Base-by-base conservation (phyloP, 2,888 invertebrate genomes). In the Polietes domitor region DNA sequence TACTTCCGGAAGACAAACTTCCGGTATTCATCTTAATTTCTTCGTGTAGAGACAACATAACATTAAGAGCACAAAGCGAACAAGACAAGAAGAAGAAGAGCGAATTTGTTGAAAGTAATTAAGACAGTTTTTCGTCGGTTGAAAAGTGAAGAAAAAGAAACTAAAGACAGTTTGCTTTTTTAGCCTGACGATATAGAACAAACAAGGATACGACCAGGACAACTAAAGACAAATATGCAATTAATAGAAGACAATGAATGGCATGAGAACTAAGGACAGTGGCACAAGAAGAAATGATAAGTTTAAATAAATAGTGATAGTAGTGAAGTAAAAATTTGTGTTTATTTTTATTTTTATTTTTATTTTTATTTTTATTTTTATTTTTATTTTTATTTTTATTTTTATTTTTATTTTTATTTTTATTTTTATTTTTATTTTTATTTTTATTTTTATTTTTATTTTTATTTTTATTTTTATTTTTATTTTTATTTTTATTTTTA, bases 101-200 rank as follows among this genome's bases (percentile, higher is more conserved):
- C 61, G 81, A 84, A 81, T 84, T 68, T 81, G 84, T 81, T 84
- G 76, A 78, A 84, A 84, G 81, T 84, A 84, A 84, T 84, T 84
- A 84, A 81, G 72, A 84, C n/a, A 72, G 71, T 74, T 74, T 47
- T 63, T 63, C 43, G 24, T 75, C 26, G 19, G 24, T 10, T 0
- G 5, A 21, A 41, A 21, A 26, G n/a, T n/a, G 37, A 75, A 32
- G 28, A 76, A 63, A 37, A 41, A 12, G 0, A 37, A 17, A 19
- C 41, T 10, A 15, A 43, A 24, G n/a, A 63, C 12, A 41, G 63
- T 21, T 50, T 15, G 7, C 55, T 58, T n/a, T n/a, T n/a, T n/a
- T n/a, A n/a, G 12, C 24, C 24, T 58, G n/a, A 53, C 24, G 61
- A 50, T 41, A 74, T 28, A 53, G n/a, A 43, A 75, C 24, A 55